Evolutionary conservation across 2,113 vertebrate species (phyloP).

Genomic region (Bettongia penicillata): DNA sequence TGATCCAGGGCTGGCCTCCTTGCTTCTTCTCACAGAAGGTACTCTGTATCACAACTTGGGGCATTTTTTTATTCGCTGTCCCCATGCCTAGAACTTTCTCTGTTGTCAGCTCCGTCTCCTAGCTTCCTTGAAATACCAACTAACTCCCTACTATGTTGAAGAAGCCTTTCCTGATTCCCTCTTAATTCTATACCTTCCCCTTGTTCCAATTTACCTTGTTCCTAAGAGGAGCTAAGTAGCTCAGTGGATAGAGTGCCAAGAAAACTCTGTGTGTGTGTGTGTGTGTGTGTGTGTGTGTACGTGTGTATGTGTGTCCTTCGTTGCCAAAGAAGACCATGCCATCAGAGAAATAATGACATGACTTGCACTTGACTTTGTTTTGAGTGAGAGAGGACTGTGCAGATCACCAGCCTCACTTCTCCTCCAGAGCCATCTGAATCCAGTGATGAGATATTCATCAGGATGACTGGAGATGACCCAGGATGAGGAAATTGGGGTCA

Average conservation of each 20-base stretch:
- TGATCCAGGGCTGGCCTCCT: background rate
- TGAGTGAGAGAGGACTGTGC: too few species aligned
- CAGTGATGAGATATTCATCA: too few species aligned
- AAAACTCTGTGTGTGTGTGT: too few species aligned
- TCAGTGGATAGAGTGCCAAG: background rate
- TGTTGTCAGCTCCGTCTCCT: background rate
- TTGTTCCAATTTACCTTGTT: background rate
- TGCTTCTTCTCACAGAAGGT: background rate
- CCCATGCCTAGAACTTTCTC: background rate
- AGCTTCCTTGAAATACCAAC: background rate
- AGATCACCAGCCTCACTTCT: too few species aligned
- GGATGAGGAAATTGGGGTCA: too few species aligned
- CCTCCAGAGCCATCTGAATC: too few species aligned
- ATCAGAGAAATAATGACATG: too few species aligned
- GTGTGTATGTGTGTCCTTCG: too few species aligned
- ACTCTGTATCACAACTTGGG: background rate
- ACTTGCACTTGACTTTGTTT: too few species aligned
- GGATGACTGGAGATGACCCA: too few species aligned
- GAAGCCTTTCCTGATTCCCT: background rate
- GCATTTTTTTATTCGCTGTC: background rate
- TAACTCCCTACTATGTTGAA: background rate
- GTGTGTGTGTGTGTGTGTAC: too few species aligned
- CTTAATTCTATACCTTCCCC: background rate
- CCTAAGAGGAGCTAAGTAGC: background rate
- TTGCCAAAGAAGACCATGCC: too few species aligned